Base-by-base conservation (phyloP, 1,140 invertebrate species). In the Orchestia grillus region DNA sequence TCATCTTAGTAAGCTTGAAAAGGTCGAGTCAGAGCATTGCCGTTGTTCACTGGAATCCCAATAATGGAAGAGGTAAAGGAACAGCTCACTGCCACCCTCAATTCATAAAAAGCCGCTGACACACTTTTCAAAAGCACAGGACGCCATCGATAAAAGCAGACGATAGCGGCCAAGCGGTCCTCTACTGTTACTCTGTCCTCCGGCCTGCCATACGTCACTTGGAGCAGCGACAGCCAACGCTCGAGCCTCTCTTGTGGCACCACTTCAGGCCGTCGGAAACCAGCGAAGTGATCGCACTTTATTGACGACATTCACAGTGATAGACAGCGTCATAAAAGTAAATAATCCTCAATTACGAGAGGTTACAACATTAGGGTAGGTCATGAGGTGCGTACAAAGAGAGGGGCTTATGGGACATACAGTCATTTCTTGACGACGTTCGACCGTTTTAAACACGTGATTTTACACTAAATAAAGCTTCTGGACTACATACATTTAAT, bases 351-450 rank as follows among this genome's bases (percentile, higher is more conserved):
- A 77, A 77, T 77, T 77, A 77, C 15, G 3, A 77, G 62, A 77
- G 62, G 62, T 77, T 77, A 77, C 28, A 77, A 15, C 62, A 36
- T 77, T 77, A 77, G 62, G 62, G 36, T 77, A 77, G 62, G 62
- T 77, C 62, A 77, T 77, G 62, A 77, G 62, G 62, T 77, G 62
- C 62, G 62, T 77, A 77, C 62, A 77, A 77, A 77, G 62, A 77
- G 62, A 77, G 62, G 62, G 62, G 62, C 62, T 77, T 15, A 36
- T 8, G 11, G 36, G 62, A 77, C 62, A 36, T 77, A 77, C 62
- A 77, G 36, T 77, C 28, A 28, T 77, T 77, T 36, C n/a, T 77
- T 77, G 28, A 36, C 62, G 62, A 77, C 11, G 11, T 36, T 77
- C 62, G 11, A 77, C 36, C 62, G 11, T 77, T 28, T 77, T 77